Conservation (phyloP, 2,888 invertebrate species). For the Cryptocephalus primarius region DNA sequence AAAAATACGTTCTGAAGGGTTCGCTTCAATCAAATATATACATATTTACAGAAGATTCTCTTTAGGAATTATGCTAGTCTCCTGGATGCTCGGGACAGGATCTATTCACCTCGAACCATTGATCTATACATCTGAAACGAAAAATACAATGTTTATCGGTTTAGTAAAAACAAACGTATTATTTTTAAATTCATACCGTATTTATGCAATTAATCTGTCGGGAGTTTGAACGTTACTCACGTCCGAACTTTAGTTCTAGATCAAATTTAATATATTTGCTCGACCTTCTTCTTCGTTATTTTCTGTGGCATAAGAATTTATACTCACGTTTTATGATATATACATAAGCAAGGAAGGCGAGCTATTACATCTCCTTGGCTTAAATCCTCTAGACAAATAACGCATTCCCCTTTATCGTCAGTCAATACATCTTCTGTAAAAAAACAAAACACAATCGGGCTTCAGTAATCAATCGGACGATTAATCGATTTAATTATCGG, state of each 20-base stretch:
- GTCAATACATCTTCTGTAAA: constrained; percentile 90
- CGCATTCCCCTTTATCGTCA: constrained; percentile 97
- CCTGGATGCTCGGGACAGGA: constrained; percentile 98
- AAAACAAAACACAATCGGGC: constrained; percentile 8
- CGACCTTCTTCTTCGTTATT: too few species aligned
- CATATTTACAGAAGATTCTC: constrained; percentile 23
- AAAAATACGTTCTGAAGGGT: constrained; percentile 22
- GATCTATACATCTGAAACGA: constrained; percentile 87
- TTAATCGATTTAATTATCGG: too few species aligned
- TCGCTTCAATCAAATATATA: constrained; percentile 20
- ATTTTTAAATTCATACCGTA: constrained; percentile 8
- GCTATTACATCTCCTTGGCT: constrained; percentile 94
- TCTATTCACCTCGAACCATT: constrained; percentile 98
- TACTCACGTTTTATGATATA: constrained; percentile 93
- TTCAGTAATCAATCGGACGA: background rate
- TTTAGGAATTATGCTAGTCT: constrained; percentile 51
- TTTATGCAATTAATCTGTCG: background rate
- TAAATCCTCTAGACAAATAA: constrained; percentile 96
- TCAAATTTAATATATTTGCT: too few species aligned
- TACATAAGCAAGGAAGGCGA: constrained; percentile 96
- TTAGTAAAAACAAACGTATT: background rate
- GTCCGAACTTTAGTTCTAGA: too few species aligned
- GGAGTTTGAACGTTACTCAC: too few species aligned
- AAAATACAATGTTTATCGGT: background rate
- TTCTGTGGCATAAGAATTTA: too few species aligned